These are phyloP conservation scores for Microctenopoma stevenorrisi DNA, from an alignment of 2,797 vertebrate species.

Conservation along the genomic window DNA sequence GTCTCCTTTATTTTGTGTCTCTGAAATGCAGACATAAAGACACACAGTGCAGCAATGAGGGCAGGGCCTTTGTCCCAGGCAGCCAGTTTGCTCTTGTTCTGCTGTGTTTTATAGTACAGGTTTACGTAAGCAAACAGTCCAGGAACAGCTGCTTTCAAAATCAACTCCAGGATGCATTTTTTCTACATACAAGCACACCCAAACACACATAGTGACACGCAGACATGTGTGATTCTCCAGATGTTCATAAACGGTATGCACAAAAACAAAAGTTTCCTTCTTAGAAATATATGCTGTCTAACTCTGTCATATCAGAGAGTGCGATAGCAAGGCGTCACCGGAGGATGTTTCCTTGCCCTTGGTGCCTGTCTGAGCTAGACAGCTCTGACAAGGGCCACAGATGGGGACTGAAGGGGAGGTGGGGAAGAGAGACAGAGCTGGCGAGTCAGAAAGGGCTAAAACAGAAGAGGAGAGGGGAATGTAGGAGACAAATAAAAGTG, in stretches of 20 bases:
- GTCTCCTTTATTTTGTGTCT: constrained; percentile 20
- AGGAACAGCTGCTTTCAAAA: constrained; percentile 59
- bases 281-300: constrained; percentile 17
- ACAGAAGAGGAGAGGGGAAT: constrained; percentile 2
- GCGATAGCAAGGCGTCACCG: constrained; percentile 35
- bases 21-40: constrained; percentile 34
- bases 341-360: constrained; percentile 65
- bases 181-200: constrained; percentile 31
- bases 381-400: constrained; percentile 53
- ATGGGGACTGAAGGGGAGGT: constrained; percentile 45
- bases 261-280: constrained; percentile 12
- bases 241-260: constrained; percentile 1
- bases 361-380: constrained; percentile 51
- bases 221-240: constrained; percentile 4
- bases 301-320: constrained; percentile 40
- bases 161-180: constrained; percentile 43
- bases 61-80: constrained; percentile 52
- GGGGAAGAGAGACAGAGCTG: constrained; percentile 13
- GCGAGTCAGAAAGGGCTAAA: constrained; percentile 13
- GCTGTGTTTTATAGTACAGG: constrained; percentile 57
- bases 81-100: constrained; percentile 65
- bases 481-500: constrained; percentile 18
- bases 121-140: constrained; percentile 70
- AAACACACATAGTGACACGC: constrained; percentile 18
- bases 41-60: constrained; percentile 48